These are phyloP conservation scores for Dusona sp. DNA, from an alignment of 2,888 invertebrate species.

Conservation along the genomic window DNA sequence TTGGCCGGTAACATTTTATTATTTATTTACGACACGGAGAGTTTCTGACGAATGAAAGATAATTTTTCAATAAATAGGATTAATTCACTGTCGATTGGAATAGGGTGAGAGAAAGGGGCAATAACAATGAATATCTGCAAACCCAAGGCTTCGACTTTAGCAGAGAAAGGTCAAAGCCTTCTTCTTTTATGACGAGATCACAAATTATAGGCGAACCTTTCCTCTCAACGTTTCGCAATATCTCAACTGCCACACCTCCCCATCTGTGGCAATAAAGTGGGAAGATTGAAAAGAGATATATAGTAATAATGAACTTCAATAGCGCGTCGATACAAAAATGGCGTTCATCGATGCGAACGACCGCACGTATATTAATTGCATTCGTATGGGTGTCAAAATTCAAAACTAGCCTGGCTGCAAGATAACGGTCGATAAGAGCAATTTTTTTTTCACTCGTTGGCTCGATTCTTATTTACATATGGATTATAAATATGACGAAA, in stretches of 20 bases:
- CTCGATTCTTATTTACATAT: not conserved
- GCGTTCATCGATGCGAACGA: constrained; percentile 35
- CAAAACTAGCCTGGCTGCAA: not conserved
- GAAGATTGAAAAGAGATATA: constrained; percentile 5
- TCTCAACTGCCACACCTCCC: constrained; percentile 52
- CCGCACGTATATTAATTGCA: constrained; percentile 30
- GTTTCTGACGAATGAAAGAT: not conserved
- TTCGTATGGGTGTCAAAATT: not conserved
- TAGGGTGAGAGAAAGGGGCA: not conserved
- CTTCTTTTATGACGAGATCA: constrained; percentile 20
- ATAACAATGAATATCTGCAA: not conserved
- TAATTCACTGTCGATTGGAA: not conserved
- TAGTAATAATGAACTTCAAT: not conserved
- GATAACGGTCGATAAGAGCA: not conserved
- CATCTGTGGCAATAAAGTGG: constrained; percentile 5
- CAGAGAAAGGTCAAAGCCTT: constrained; percentile 34
- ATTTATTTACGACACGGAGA: not conserved
- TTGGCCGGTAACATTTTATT: not conserved
- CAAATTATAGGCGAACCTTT: constrained; percentile 39
- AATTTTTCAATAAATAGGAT: not conserved
- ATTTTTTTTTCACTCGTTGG: not conserved
- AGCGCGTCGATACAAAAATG: constrained; percentile 11
- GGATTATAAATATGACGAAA: not conserved
- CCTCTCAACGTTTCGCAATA: constrained; percentile 30
- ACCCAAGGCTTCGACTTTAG: not conserved